Percentiles rank a stretch among this genome's conserved stretches.
Evolutionary conservation across 2,888 invertebrate species (phyloP).

Genomic region (Uropetala carovei): DNA sequence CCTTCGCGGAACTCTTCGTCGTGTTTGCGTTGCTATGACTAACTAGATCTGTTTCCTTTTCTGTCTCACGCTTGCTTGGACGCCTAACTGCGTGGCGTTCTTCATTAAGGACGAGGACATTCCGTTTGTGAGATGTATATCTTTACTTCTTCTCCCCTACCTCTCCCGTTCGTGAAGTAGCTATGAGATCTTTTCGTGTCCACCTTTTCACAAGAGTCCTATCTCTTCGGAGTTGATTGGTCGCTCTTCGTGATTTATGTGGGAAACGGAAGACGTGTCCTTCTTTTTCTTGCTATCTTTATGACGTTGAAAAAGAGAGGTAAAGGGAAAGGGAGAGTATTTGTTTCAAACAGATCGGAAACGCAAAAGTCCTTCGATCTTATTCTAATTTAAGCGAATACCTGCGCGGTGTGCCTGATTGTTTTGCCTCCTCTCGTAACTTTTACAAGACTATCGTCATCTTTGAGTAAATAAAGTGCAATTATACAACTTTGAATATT

Average conservation of each 20-base stretch:
- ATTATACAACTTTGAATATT: no score
- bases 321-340: not conserved
- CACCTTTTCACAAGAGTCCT: not conserved
- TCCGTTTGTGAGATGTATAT: not conserved
- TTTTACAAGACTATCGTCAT: no score
- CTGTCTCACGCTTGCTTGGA: slow-evolving; percentile 55
- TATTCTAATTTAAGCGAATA: not conserved
- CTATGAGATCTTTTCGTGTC: not conserved
- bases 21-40: slow-evolving; percentile 45
- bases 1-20: slow-evolving; percentile 42
- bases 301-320: not conserved
- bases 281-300: not conserved
- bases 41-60: slow-evolving; percentile 44
- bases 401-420: not conserved
- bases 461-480: no score
- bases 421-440: not conserved
- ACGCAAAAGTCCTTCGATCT: no score
- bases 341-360: not conserved
- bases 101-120: not conserved
- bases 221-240: not conserved
- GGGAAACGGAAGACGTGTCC: not conserved
- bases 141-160: not conserved
- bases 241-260: not conserved
- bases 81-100: slow-evolving; percentile 46
- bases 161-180: not conserved